Base-by-base conservation (phyloP, 2,888 invertebrate genomes). In the Villa cingulata region DNA sequence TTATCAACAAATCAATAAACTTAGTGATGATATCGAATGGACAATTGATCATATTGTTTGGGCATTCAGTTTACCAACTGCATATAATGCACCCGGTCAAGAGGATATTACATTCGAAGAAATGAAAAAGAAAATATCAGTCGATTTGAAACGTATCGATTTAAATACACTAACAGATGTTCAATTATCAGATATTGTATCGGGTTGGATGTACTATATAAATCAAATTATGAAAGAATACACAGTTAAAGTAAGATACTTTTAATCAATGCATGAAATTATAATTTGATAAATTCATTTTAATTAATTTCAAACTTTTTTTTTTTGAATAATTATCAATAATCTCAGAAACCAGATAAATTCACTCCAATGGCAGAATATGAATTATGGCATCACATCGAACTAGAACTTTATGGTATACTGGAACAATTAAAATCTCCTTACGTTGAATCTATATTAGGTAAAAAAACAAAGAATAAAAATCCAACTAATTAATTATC, bases 341-440 rank as follows among this genome's bases (percentile, higher is more conserved):
- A 18, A 44, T 45, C 57, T 58, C 56, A 77, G 75, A 67, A 73
- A 49, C 75, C 80, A 0, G 74, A 76, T 41, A 85, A 83, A 0
- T 77, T 81, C 50, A 86, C 86, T 0, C 90, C 91, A 0, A 75
- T 91, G 46, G 81, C 86, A 0, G 91, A 91, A 62, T 86, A 86
- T 60, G 81, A 82, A 51, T 86, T 85, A 58, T 94, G 92, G 92
- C 76, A 84, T 45, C 82, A 86, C 58, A 74, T 84, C 52, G 84
- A 89, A 61, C 77, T 81, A 0, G 82, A 83, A 46, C 71, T 90
- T 19, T 85, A 87, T 48, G 72, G 83, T 23, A 68, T 90, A 1
- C 78, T 83, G 19, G 90, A 92, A 57, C 89, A 92, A 62, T 68
- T 92, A 37, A 86, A 86, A 59, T 79, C 83, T 37, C 78, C 81